Conservation (phyloP, 2,113 vertebrate genomes). For the Pomatorhinus ruficollis region DNA sequence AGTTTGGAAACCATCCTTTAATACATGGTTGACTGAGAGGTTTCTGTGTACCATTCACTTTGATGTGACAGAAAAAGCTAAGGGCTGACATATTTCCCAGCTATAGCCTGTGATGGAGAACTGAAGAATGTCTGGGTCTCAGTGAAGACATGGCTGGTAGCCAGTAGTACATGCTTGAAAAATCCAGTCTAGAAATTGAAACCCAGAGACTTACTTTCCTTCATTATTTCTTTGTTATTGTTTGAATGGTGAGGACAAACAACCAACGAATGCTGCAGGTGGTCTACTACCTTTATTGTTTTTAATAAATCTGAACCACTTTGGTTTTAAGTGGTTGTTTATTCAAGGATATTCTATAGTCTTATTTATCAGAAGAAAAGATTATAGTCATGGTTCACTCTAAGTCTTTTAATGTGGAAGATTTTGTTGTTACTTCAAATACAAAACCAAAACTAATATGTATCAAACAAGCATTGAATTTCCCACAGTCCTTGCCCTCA, state of each 20-base stretch:
- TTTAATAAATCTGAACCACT: neutral
- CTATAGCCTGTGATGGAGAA: neutral
- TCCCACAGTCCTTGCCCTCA: conserved; percentile 4
- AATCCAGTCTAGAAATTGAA: neutral
- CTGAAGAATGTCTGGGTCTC: neutral
- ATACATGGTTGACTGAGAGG: neutral
- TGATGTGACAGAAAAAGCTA: neutral
- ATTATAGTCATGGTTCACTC: neutral
- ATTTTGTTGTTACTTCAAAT: neutral
- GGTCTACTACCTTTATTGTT: neutral
- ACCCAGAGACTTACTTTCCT: neutral
- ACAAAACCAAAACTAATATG: neutral
- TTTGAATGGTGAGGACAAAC: neutral
- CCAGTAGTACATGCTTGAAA: neutral
- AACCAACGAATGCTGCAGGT: neutral
- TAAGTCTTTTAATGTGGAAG: neutral
- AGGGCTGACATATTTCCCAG: neutral
- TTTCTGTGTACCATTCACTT: neutral
- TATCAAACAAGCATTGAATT: neutral
- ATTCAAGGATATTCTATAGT: neutral
- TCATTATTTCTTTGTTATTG: neutral
- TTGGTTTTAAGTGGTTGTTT: neutral
- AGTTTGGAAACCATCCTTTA: neutral
- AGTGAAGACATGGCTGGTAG: neutral
- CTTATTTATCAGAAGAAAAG: neutral